Conservation (phyloP, 2,888 invertebrate species). For the Perdita meconis region DNA sequence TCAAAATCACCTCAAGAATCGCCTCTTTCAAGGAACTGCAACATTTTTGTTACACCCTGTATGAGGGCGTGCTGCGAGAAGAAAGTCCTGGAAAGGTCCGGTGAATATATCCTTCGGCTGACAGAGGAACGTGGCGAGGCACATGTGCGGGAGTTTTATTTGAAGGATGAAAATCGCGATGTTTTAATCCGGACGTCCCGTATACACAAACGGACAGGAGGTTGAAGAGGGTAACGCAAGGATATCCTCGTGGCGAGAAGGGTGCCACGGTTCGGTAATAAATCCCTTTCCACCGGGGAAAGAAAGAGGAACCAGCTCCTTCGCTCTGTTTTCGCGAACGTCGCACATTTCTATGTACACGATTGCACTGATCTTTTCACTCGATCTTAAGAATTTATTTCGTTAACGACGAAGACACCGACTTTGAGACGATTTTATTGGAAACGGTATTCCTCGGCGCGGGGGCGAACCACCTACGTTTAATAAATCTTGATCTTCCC, state of each 20-base stretch:
- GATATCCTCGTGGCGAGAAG: conserved; percentile 26
- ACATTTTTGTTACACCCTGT: too few relatives aligned
- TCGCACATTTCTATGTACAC: neutral
- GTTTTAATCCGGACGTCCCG: conserved; percentile 49
- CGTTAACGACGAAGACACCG: neutral
- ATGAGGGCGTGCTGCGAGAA: conserved; percentile 1
- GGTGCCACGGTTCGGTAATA: conserved; percentile 29
- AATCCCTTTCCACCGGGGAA: conserved; percentile 28
- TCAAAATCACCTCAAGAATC: too few relatives aligned
- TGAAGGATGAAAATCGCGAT: conserved; percentile 49
- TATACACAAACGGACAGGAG: conserved; percentile 42
- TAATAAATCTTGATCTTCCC: too few relatives aligned
- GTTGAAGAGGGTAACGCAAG: conserved; percentile 44
- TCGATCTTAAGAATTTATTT: neutral
- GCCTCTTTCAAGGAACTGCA: too few relatives aligned
- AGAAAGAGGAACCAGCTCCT: conserved; percentile 9
- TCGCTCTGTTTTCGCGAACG: neutral
- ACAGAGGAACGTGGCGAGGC: conserved; percentile 8
- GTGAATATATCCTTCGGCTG: conserved; percentile 9
- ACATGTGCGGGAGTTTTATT: conserved; percentile 43
- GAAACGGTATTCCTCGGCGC: too few relatives aligned
- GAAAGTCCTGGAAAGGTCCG: neutral
- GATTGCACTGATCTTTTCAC: neutral
- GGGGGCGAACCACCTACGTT: too few relatives aligned
- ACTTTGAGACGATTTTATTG: too few relatives aligned